Evolutionary conservation across 1,140 invertebrate species (phyloP), one percentile per base, ranked within the genome.

Genomic region (Platyscapa corneri): DNA sequence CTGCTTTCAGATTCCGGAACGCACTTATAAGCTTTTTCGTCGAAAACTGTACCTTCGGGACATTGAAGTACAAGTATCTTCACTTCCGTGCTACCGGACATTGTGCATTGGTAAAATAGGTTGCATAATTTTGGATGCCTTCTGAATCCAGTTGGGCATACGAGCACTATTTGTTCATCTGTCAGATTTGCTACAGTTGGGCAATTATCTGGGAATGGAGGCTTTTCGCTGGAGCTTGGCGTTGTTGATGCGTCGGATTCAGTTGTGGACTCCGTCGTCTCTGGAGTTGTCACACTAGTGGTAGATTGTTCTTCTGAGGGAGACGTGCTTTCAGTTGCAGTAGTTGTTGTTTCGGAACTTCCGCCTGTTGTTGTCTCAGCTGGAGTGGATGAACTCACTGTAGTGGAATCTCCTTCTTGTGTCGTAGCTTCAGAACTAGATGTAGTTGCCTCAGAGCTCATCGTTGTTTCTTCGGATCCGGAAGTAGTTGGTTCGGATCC

Each of bases 61-160:
- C 97, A 97, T 76, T 95, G 95, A 75, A 97, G 94, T 6, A 95
- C 94, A 1, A 96, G 93, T 82, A 97, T 94, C 89, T 96, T 97
- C 12, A 96, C 92, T 86, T 97, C 95, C 89, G 95, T 95, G 56
- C 92, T 95, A 34, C 95, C 93, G 0, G 94, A 91, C 84, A 94
- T 94, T 27, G 95, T 96, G 90, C 97, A 97, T 90, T 97, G 97
- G 89, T 97, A 97, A 92, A 97, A 97, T 67, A 97, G 91, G 90
- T 97, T 96, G 89, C 97, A 98, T 88, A 96, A 95, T 90, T 97
- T 96, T 0, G 97, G 96, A 94, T 98, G 97, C 86, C 96, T 94
- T 89, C 94, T 94, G 92, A 97, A 97, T 56, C 96, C 96, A 56
- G 96, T 96, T 27, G 97, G 97, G 90, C 97, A 97, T 8, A 96